phyloP scores from a whole-genome alignment of 2,888 invertebrate genomes.

The Hanleya hanleyi region DNA sequence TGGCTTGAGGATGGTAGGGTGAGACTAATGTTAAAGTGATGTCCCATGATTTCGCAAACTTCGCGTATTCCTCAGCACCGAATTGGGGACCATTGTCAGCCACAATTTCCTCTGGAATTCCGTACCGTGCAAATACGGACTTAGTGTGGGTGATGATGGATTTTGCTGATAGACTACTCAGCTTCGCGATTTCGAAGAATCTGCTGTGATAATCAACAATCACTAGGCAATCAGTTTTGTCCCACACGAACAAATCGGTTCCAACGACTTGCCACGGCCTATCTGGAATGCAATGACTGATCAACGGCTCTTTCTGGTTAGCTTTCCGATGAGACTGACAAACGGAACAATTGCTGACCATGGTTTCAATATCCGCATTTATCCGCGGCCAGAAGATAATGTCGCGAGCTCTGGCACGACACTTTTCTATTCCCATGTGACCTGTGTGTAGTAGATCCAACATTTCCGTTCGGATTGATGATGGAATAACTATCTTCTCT shows the following conservation, averaged over 20 bases:
- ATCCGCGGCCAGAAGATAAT: slow-evolving; percentile 20
- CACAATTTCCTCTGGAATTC: no score
- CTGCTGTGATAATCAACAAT: slow-evolving; percentile 34
- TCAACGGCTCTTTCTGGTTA: slow-evolving; percentile 32
- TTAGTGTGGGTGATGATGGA: slow-evolving; percentile 29
- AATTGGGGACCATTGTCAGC: slow-evolving; percentile 19
- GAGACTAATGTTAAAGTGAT: slow-evolving; percentile 8
- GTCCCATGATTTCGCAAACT: slow-evolving; percentile 12
- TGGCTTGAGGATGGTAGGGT: slow-evolving; percentile 16
- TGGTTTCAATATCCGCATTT: background rate
- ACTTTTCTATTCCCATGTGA: no score
- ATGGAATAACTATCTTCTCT: background rate
- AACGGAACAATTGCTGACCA: slow-evolving; percentile 18
- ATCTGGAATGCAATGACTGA: slow-evolving; percentile 27
- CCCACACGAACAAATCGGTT: slow-evolving; percentile 38
- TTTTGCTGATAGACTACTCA: slow-evolving; percentile 18
- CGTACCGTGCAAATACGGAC: no score
- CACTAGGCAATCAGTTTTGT: slow-evolving; percentile 31
- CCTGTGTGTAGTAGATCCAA: slow-evolving; percentile 18
- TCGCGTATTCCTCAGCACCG: slow-evolving; percentile 6
- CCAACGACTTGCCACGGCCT: slow-evolving; percentile 35
- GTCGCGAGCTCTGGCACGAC: slow-evolving; percentile 7
- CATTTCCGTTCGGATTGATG: slow-evolving; percentile 10
- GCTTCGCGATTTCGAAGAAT: slow-evolving; percentile 29
- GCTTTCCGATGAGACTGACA: slow-evolving; percentile 28